Percentiles rank a stretch among this genome's conserved stretches.
Conservation (phyloP, 2,113 vertebrate genomes). For the Miniopterus natalensis region DNA sequence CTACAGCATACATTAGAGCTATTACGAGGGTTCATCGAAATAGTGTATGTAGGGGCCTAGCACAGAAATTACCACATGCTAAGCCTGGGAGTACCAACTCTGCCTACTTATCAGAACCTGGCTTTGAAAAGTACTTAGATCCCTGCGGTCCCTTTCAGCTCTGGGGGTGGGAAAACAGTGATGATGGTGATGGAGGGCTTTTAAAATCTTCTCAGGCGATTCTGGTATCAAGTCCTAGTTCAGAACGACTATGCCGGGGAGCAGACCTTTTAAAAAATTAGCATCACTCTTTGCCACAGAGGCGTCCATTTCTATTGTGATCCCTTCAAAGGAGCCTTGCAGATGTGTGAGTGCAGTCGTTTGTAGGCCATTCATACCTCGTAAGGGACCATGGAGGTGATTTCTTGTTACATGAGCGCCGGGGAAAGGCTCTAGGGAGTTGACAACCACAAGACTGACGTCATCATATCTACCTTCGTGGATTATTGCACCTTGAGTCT, state of each 20-base stretch:
- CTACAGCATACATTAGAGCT: not conserved
- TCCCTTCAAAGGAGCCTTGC: not conserved
- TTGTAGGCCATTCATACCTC: not conserved
- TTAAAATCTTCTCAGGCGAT: not conserved
- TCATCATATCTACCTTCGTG: not conserved
- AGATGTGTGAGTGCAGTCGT: not conserved
- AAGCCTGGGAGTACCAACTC: not conserved
- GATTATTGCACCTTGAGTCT: not conserved
- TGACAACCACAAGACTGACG: not conserved
- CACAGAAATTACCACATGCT: not conserved
- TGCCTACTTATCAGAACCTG: not conserved
- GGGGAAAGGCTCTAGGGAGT: not conserved
- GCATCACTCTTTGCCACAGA: not conserved
- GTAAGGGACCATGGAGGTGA: not conserved
- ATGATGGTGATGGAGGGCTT: not conserved
- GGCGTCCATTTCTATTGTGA: not conserved
- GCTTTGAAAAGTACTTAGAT: not conserved
- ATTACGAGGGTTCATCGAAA: not conserved
- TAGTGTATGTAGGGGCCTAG: not conserved
- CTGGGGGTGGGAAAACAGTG: not conserved
- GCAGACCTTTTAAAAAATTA: not conserved
- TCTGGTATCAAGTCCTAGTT: not conserved
- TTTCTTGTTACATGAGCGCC: not conserved
- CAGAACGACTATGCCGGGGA: not conserved
- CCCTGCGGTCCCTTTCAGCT: not conserved